Evolutionary conservation across 2,888 invertebrate species (phyloP), one percentile per base, ranked within the genome.

Genomic region (Carabus problematicus): DNA sequence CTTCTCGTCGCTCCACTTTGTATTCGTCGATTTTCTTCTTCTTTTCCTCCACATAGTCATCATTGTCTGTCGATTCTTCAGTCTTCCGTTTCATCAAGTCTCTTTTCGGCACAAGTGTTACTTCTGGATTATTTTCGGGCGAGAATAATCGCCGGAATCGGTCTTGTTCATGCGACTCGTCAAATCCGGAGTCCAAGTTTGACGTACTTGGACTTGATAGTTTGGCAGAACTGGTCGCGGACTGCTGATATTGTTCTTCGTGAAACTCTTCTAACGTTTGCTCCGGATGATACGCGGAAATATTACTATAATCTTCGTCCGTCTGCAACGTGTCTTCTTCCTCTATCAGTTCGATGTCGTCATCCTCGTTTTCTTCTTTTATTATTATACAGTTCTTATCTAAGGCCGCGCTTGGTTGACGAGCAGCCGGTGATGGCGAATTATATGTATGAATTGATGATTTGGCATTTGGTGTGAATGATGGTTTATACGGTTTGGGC

Each of bases 321-420:
- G 64, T 43, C 11, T 18, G 8, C 8, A 64, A 14, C 4, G n/a
- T 55, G 8, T 63, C 63, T 9, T 63, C 55, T 52, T 63, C 63
- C 42, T 66, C 66, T 18, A 67, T 54, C 7, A 67, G 54, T 42
- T 67, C 67, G 41, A 60, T 8, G 40, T 67, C 67, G 14, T 52
- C 49, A 11, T 47, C 49, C 8, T n/a, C 39, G 39, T 9, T 29
- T 67, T 60, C 49, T 52, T 60, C 54, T 59, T 60, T 60, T 8
- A 60, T 60, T 16, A 60, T 42, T 12, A 62, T 12, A 18, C 52
- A 41, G 7, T 45, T 45, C 11, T n/a, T n/a, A 11, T 8, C 43
- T 56, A 43, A 8, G 7, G 40, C 39, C 43, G 6, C 3, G 18
- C 40, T 47, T 47, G 47, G 14, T 47, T 29, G 61, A 0, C 3